Conservation (phyloP, 1,140 invertebrate species). For the Hestina assimilis region DNA sequence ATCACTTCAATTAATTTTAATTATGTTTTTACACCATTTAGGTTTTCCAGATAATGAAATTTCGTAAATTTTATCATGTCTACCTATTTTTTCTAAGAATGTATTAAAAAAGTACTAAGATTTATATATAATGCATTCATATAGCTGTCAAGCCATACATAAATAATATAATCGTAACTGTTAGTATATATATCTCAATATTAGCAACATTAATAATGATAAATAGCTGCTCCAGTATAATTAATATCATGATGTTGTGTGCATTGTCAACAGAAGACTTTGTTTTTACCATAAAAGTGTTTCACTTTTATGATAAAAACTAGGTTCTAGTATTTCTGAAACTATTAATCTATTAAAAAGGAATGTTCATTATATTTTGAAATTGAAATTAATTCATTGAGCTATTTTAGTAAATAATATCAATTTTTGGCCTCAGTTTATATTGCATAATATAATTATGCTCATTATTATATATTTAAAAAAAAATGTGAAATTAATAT, state of each 20-base stretch:
- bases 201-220: slow-evolving; percentile 17
- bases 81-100: too few relatives aligned
- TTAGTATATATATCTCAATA: too few relatives aligned
- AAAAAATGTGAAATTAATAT: slow-evolving; percentile 4
- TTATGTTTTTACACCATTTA: too few relatives aligned
- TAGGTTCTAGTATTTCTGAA: slow-evolving; percentile 29
- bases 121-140: too few relatives aligned
- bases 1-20: too few relatives aligned
- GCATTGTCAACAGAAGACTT: slow-evolving; percentile 31
- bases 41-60: too few relatives aligned
- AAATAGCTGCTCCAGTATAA: slow-evolving; percentile 30
- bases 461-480: too few relatives aligned
- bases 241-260: slow-evolving; percentile 11
- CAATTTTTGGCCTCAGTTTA: slow-evolving; percentile 20
- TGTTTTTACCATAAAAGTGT: neutral
- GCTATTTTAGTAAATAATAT: slow-evolving; percentile 12
- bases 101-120: too few relatives aligned
- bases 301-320: neutral
- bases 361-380: slow-evolving; percentile 34
- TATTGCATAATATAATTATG: slow-evolving; percentile 12
- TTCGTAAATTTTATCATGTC: too few relatives aligned
- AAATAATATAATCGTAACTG: too few relatives aligned
- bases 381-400: slow-evolving; percentile 11
- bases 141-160: too few relatives aligned
- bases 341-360: slow-evolving; percentile 37